Evolutionary conservation across 2,113 vertebrate species (phyloP), one percentile per base, ranked within the genome.

Genomic region (Dicerorhinus sumatrensis): DNA sequence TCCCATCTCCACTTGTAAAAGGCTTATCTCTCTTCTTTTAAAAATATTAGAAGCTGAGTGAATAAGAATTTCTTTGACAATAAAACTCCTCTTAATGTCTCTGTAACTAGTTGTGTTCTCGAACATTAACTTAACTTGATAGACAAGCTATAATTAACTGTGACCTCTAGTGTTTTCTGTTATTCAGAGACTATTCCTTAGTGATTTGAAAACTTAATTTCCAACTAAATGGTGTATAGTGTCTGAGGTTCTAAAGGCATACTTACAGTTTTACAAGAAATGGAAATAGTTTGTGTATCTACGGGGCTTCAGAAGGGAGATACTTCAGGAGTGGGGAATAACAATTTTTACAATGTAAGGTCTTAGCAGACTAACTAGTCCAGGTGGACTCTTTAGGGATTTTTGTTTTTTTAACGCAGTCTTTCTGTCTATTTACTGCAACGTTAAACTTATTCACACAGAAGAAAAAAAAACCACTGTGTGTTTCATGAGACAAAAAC

Each of bases 141-240:
- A 97, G 97, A 97, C 91, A 97, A 91, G 36, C 62, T 94, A 79
- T 97, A 96, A 98, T 97, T 97, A 98, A 94, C 84, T 92, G 62
- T 69, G 92, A 92, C 94, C 96, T 91, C 17, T 87, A 58, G 33
- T 94, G 60, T 88, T 96, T 97, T 97, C 87, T 96, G 60, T 96
- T 97, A 95, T 92, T 96, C 94, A 93, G 46, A 84, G 77, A 96
- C 77, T 56, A 94, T 96, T 95, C 83, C 92, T 93, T 92, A 94
- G 83, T 13, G 81, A 96, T 90, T 89, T 96, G 84, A 97, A 98
- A 97, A 97, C 86, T 96, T 97, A 93, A 95, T 98, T 97, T 96
- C 70, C 89, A 87, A 93, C 72, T 84, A 76, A 95, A 91, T 88
- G 58, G n/a, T 95, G 33, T 88, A 76, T n/a, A 77, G 3, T 77